Conservation (phyloP, 2,888 invertebrate species). For the Chelonus formosanus region DNA sequence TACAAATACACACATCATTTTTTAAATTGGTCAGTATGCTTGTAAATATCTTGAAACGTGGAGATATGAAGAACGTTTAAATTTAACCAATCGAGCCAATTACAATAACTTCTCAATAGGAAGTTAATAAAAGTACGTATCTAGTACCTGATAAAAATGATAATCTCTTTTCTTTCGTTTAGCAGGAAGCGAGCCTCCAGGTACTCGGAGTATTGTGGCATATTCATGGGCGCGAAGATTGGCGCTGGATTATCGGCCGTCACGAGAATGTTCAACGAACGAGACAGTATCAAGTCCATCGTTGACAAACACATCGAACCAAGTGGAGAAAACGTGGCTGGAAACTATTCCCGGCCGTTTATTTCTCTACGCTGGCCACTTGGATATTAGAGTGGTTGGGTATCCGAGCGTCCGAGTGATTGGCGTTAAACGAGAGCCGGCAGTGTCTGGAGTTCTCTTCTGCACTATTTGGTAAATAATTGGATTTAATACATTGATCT, state of each 20-base stretch:
- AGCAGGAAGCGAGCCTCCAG: slow-evolving; percentile 56
- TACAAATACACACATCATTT: no score
- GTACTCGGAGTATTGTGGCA: slow-evolving; percentile 70
- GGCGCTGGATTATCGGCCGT: slow-evolving; percentile 61
- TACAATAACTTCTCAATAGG: no score
- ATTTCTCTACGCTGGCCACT: slow-evolving; percentile 60
- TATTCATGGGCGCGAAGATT: slow-evolving; percentile 68
- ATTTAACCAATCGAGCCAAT: no score
- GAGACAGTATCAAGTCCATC: slow-evolving; percentile 26
- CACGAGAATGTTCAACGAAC: slow-evolving; percentile 50
- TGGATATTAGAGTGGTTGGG: slow-evolving; percentile 56
- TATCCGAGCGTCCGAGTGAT: slow-evolving; percentile 61
- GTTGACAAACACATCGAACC: slow-evolving; percentile 37
- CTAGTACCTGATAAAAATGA: neutral
- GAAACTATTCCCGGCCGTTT: slow-evolving; percentile 59
- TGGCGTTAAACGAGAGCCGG: slow-evolving; percentile 59
- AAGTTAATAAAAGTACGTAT: no score
- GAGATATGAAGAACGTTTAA: no score
- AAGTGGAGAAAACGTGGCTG: slow-evolving; percentile 53
- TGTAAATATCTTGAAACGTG: no score
- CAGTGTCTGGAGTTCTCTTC: slow-evolving; percentile 53
- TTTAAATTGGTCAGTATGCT: no score
- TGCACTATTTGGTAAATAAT: slow-evolving; percentile 59
- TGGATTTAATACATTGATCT: slow-evolving; percentile 22
- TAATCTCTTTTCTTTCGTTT: slow-evolving; percentile 24